These are phyloP conservation scores for Austrolebias charrua DNA, from an alignment of 2,797 vertebrate species.

Conservation along the genomic window DNA sequence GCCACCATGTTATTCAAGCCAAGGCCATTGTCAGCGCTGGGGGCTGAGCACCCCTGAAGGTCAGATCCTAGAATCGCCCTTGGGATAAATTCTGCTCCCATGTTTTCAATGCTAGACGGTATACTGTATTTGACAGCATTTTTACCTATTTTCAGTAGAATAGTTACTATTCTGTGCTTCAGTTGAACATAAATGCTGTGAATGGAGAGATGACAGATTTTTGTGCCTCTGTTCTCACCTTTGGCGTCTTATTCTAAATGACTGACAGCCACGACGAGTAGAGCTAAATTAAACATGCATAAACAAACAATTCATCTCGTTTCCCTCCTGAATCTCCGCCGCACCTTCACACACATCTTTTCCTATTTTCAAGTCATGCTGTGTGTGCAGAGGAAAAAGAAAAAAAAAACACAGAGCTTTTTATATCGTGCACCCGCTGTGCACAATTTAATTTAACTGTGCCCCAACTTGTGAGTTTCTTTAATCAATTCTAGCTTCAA, in stretches of 20 bases:
- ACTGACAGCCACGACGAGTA: constrained; percentile 28
- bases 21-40: too few relatives aligned
- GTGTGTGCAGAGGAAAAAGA: constrained; percentile 23
- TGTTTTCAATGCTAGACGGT: not conserved
- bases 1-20: too few relatives aligned
- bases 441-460: constrained; percentile 47
- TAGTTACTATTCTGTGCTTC: not conserved
- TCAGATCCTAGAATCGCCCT: too few relatives aligned
- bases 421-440: constrained; percentile 32
- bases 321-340: constrained; percentile 41
- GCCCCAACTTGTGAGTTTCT: constrained; percentile 52
- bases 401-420: constrained; percentile 25
- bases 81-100: not conserved
- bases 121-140: not conserved
- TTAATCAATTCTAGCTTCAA: constrained; percentile 56
- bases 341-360: not conserved
- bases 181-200: constrained; percentile 22
- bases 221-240: not conserved
- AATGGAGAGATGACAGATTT: not conserved
- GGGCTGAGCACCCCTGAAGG: too few relatives aligned
- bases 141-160: not conserved
- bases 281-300: constrained; percentile 42
- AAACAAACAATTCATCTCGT: constrained; percentile 47
- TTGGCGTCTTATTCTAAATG: constrained; percentile 24
- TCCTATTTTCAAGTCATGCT: constrained; percentile 19